phyloP scores from a whole-genome alignment of 2,113 vertebrate species.

The Rattus rattus region DNA sequence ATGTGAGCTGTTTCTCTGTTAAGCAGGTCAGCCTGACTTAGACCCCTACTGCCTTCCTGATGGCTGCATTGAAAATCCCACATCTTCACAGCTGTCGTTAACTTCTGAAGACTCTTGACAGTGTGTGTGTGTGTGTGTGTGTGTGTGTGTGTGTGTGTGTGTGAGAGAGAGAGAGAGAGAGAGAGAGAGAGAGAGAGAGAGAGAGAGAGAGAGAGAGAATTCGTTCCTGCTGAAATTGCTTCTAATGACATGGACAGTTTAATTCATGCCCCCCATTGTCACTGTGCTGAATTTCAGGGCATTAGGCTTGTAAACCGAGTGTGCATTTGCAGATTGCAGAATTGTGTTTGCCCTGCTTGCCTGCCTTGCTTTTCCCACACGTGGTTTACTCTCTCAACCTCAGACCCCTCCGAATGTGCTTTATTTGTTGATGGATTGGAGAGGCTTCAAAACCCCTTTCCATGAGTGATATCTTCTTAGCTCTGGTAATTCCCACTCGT shows the following conservation, averaged over 20 bases:
- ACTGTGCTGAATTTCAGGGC: neutral
- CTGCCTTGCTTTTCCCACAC: neutral
- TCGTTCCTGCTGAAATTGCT: neutral
- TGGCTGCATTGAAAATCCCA: neutral
- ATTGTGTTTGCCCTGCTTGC: neutral
- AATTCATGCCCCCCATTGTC: neutral
- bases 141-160: neutral
- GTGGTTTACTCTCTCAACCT: neutral
- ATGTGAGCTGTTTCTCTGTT: slow-evolving; percentile 39
- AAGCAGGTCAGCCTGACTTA: slow-evolving; percentile 38
- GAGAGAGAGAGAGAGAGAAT: neutral
- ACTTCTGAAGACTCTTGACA: slow-evolving; percentile 31
- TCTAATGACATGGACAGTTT: slow-evolving; percentile 27
- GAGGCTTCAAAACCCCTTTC: neutral
- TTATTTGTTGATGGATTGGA: neutral
- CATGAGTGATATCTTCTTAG: neutral
- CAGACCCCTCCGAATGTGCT: neutral
- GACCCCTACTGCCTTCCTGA: slow-evolving; percentile 46
- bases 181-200: too few relatives aligned
- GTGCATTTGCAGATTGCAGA: neutral
- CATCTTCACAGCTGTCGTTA: slow-evolving; percentile 38
- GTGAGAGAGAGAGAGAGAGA: neutral
- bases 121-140: neutral
- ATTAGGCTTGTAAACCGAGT: neutral
- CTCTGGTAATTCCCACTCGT: neutral